These are phyloP conservation scores for Lysiphlebus fabarum DNA, from an alignment of 1,140 invertebrate genomes.

Conservation along the genomic window DNA sequence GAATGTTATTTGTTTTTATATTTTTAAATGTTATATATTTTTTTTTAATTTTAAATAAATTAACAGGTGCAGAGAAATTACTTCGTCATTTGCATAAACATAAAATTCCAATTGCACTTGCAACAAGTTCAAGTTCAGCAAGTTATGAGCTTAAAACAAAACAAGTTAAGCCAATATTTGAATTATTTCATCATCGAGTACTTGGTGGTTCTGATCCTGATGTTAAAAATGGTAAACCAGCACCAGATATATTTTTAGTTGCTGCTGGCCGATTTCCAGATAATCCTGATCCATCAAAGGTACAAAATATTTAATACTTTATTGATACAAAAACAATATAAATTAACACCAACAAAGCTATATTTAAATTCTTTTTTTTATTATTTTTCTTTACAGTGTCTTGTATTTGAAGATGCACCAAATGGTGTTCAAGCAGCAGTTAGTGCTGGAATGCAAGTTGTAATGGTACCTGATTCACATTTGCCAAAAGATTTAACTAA, in stretches of 20 bases:
- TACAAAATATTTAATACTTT: conserved; percentile 12
- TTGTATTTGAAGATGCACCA: conserved; percentile 92
- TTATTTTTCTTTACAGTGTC: conserved; percentile 63
- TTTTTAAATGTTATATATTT: too few species aligned
- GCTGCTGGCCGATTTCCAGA: conserved; percentile 78
- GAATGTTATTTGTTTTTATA: background rate
- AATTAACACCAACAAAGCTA: conserved; percentile 1
- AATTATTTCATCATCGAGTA: conserved; percentile 78
- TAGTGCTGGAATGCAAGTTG: conserved; percentile 81
- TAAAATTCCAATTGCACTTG: conserved; percentile 80
- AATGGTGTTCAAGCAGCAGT: conserved; percentile 80
- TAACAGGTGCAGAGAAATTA: conserved; percentile 76
- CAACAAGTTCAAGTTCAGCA: conserved; percentile 81
- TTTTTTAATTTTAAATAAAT: conserved; percentile 24
- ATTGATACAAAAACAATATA: too few species aligned
- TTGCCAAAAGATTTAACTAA: conserved; percentile 61
- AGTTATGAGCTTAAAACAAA: conserved; percentile 77
- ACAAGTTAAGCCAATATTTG: conserved; percentile 70
- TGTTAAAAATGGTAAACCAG: conserved; percentile 87
- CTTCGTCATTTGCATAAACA: conserved; percentile 76
- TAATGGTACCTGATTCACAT: conserved; percentile 80
- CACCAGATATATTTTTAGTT: conserved; percentile 89
- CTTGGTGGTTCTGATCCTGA: conserved; percentile 83
- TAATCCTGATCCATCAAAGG: conserved; percentile 66
- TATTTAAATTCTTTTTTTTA: conserved; percentile 15